Base-by-base conservation (phyloP, 2,888 invertebrate species). In the Biston betularia region DNA sequence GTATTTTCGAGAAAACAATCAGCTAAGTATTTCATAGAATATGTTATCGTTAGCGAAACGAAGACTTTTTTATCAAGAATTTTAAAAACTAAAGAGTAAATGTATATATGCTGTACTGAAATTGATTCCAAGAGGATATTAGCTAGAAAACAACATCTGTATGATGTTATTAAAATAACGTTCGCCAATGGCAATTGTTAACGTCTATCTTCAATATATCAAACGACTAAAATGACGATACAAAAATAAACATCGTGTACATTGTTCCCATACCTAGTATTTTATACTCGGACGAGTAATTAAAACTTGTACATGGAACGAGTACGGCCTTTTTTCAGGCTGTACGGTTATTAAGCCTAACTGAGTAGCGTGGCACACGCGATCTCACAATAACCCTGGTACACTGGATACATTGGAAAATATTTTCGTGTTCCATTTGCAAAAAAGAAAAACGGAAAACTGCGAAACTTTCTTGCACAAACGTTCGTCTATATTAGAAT, bases 281-380 rank as follows among this genome's bases (percentile, higher is more conserved):
- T 24, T 42, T 12, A 15, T 58, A 42, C 46, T 55, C 54, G 24
- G 38, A 62, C 55, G 52, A 49, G 44, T 59, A 59, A 65, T 65
- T 60, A 66, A 61, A 60, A 11, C n/a, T 14, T 4, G 12, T 46
- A 49, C 52, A 34, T 44, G 58, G 58, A 59, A 46, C 46, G 15
- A 50, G 42, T 64, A 52, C 66, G 9, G 38, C 75, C 60, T 61
- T 65, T 65, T 53, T 54, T 24, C 71, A 73, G 63, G 69, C 68
- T 61, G 63, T 69, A 75, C 71, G 74, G 76, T 77, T 77, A 77
- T 81, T 79, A 81, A 58, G 46, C 71, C 72, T 75, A 67, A 78
- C 75, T 75, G 76, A 76, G 72, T 76, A 67, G 66, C 60, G 57
- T 63, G 33, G 58, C 63, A 62, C 85, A 86, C 86, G 86, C 86